Evolutionary conservation across 2,888 invertebrate genomes (phyloP).

Genomic region (Cheilosia grossa): DNA sequence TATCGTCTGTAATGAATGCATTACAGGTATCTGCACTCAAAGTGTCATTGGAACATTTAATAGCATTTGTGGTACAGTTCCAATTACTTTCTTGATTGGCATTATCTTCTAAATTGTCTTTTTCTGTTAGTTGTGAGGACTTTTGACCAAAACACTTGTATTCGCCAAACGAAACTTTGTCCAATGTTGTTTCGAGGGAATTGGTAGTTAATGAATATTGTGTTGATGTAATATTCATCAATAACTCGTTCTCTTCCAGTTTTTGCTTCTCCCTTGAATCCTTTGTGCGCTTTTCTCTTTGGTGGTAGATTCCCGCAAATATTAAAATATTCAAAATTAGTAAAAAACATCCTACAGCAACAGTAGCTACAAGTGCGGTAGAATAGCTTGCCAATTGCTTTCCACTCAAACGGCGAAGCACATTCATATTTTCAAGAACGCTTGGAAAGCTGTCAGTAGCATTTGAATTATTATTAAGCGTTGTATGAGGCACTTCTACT

Average conservation of each 20-base stretch:
- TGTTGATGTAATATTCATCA: slow-evolving; percentile 24
- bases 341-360: slow-evolving; percentile 93
- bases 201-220: slow-evolving; percentile 22
- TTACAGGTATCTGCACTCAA: slow-evolving; percentile 8
- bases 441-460: slow-evolving; percentile 42
- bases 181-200: slow-evolving; percentile 17
- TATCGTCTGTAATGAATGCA: slow-evolving; percentile 10
- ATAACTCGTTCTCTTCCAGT: slow-evolving; percentile 84
- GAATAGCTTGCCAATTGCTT: slow-evolving; percentile 95
- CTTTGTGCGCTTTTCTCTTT: slow-evolving; percentile 87
- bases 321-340: slow-evolving; percentile 92
- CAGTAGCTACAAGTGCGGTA: slow-evolving; percentile 93
- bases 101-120: slow-evolving; percentile 13
- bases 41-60: slow-evolving; percentile 76
- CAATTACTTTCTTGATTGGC: slow-evolving; percentile 76
- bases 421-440: slow-evolving; percentile 85
- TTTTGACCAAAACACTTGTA: slow-evolving; percentile 88
- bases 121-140: slow-evolving; percentile 80
- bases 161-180: slow-evolving; percentile 84
- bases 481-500: slow-evolving; percentile 71
- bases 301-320: slow-evolving; percentile 94
- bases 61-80: slow-evolving; percentile 79
- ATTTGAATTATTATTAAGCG: slow-evolving; percentile 45
- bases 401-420: slow-evolving; percentile 89
- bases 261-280: slow-evolving; percentile 91